Evolutionary conservation across 2,113 vertebrate species (phyloP).

Genomic region (Albula glossodonta): DNA sequence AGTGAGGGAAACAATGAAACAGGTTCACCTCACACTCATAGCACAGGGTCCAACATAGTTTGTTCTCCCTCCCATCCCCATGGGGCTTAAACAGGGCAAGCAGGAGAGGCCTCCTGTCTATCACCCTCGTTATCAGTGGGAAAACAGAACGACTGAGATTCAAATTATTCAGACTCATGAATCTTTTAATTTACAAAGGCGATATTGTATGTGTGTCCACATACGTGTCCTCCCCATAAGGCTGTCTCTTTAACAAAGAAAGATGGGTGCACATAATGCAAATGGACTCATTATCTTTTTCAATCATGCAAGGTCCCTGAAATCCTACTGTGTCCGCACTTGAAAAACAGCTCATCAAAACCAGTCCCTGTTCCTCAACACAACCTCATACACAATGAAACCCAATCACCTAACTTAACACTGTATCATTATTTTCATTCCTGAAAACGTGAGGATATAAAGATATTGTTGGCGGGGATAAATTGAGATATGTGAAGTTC

Average conservation of each 20-base stretch:
- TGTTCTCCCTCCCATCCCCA: no score
- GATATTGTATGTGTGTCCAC: neutral
- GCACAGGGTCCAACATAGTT: no score
- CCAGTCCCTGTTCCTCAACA: neutral
- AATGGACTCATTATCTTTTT: slow-evolving; percentile 3
- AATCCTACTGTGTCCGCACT: neutral
- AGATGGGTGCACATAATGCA: slow-evolving; percentile 3
- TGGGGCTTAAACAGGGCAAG: neutral
- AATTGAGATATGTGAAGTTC: slow-evolving; percentile 1
- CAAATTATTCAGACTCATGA: neutral
- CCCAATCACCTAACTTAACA: neutral
- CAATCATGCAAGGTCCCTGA: neutral
- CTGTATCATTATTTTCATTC: neutral
- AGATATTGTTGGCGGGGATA: neutral
- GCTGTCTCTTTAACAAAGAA: slow-evolving; percentile 4
- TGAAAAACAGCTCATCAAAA: slow-evolving; percentile 9
- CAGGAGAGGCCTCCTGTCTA: neutral
- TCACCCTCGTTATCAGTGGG: neutral
- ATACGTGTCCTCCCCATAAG: neutral
- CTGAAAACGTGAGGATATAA: neutral
- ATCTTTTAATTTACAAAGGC: neutral
- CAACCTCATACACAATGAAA: neutral
- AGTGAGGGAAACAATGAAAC: neutral
- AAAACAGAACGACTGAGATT: neutral
- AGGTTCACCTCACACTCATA: neutral